Conservation (phyloP, 2,113 vertebrate genomes). For the Cichladusa arquata region DNA sequence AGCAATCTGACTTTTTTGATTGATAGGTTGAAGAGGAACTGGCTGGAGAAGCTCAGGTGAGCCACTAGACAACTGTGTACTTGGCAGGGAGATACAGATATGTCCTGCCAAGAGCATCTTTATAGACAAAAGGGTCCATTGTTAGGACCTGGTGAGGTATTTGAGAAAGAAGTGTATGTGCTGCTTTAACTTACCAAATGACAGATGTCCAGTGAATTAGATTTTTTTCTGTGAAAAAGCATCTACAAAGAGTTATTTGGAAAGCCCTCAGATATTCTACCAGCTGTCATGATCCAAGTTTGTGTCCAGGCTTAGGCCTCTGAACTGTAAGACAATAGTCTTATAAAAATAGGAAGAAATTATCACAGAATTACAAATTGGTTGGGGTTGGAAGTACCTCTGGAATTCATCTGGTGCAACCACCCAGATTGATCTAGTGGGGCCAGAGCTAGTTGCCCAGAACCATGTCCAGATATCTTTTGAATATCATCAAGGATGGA, state of each 20-base stretch:
- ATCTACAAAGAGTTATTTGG: neutral
- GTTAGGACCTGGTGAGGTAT: neutral
- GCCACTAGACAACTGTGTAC: neutral
- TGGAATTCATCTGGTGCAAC: neutral
- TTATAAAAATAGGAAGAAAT: neutral
- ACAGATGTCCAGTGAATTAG: neutral
- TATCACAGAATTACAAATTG: neutral
- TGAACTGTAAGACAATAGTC: neutral
- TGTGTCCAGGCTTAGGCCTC: neutral
- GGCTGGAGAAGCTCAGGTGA: neutral
- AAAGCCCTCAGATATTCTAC: neutral
- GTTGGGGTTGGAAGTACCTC: neutral
- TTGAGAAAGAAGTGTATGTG: neutral
- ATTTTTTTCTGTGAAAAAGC: neutral
- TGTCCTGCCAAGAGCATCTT: neutral
- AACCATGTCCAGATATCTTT: neutral
- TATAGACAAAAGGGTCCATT: neutral
- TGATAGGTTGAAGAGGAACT: neutral
- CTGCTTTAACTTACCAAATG: neutral
- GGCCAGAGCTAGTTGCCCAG: neutral
- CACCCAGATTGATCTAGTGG: fast-evolving
- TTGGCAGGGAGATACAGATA: neutral
- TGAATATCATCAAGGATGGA: neutral
- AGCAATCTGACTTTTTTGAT: neutral
- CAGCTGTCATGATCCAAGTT: neutral